Evolutionary conservation across 2,797 vertebrate genomes (phyloP), one percentile per base, ranked within the genome.

Genomic region (Microchirus variegatus): DNA sequence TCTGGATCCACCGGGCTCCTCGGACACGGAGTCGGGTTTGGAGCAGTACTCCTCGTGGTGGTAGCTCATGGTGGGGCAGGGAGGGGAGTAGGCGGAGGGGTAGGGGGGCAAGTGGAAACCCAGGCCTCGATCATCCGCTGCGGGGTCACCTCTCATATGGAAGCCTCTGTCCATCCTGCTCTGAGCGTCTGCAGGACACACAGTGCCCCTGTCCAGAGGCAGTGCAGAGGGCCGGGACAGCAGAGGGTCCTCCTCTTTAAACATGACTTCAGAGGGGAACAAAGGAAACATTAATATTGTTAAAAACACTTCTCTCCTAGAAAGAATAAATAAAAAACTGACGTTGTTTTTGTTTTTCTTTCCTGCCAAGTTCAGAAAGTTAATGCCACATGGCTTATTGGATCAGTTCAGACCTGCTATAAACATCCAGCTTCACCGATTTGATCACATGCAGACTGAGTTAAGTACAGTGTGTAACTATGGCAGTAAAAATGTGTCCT

Each of bases 161-260:
- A 82, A 77, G 18, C 72, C 73, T 44, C 77, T 18, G 52, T 92
- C 88, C 57, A 83, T 67, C 51, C 80, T 63, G 19, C 74, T 54
- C 3, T 69, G 73, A 54, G 57, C 82, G 19, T 75, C 83, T 8
- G 82, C 80, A 5, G 84, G 87, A 82, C 80, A 90, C 63, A 78
- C 74, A 6, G 81, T 75, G 53, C 60, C 91, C 9, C 55, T 90
- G 42, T 87, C 92, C 84, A 84, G 88, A 18, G 84, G 78, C 47
- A 92, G 82, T 31, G 77, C 81, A 3, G 89, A 82, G 44, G 93
- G 91, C 10, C 89, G 91, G 42, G 92, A 80, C 59, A 94, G 81
- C 67, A 94, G 88, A 0, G 93, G 88, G 80, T 92, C 95, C 60
- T 96, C 95, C 76, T 96, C 95, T 85, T 96, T 96, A 83, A 96